These are phyloP conservation scores for Thalpophila matura DNA, from an alignment of 2,888 invertebrate genomes.

Conservation along the genomic window DNA sequence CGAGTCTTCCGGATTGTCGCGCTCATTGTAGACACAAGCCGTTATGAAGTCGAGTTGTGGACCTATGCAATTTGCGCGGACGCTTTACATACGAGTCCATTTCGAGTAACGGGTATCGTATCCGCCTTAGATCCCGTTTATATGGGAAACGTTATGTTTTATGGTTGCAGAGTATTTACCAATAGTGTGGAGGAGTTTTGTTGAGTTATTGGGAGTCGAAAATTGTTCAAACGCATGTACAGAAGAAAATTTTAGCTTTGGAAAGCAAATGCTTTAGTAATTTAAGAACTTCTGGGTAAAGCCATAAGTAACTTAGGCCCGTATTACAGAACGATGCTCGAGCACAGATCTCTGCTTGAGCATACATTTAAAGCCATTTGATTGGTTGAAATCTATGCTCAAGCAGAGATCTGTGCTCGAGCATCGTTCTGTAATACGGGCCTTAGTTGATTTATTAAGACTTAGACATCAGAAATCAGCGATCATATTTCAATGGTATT, in stretches of 20 bases:
- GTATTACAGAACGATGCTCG: no score
- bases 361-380: no score
- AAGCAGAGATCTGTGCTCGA: no score
- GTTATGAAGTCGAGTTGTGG: conserved; percentile 63
- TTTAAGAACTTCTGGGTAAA: background rate
- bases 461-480: no score
- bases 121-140: conserved; percentile 74
- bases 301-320: no score
- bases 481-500: no score
- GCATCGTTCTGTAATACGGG: no score
- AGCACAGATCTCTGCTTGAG: no score
- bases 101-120: conserved; percentile 74
- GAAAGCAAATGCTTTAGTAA: background rate
- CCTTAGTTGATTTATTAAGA: no score
- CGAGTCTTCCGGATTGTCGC: conserved; percentile 63
- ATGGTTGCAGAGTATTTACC: conserved; percentile 63
- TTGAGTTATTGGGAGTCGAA: background rate
- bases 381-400: no score
- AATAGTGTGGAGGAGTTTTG: conserved; percentile 51
- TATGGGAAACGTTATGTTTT: conserved; percentile 71
- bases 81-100: conserved; percentile 73
- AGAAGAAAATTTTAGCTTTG: conserved; percentile 22
- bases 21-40: conserved; percentile 59
- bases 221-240: conserved; percentile 1
- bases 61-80: conserved; percentile 75